Conservation (phyloP, 2,888 invertebrate genomes). For the Cephus pulcher region DNA sequence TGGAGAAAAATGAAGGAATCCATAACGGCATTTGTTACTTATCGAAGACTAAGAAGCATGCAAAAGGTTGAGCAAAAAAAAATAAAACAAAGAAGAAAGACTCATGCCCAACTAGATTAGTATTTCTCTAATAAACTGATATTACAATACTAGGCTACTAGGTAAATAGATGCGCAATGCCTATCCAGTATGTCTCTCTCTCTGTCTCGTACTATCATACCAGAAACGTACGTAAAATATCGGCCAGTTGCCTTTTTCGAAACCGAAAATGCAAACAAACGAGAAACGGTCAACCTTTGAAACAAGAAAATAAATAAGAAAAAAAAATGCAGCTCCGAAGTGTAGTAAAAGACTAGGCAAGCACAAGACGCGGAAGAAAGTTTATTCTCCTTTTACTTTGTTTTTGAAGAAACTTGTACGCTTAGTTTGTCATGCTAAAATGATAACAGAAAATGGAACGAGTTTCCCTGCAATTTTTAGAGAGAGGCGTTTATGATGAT, state of each 20-base stretch:
- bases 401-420: background rate
- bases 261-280: background rate
- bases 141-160: background rate
- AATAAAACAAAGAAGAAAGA: background rate
- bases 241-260: background rate
- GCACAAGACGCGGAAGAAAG: background rate
- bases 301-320: background rate
- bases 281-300: background rate
- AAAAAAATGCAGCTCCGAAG: background rate
- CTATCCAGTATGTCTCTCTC: background rate
- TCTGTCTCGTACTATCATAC: background rate
- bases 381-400: background rate
- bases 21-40: background rate
- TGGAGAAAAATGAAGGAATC: background rate
- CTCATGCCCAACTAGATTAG: background rate
- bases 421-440: background rate
- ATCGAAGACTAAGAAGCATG: background rate
- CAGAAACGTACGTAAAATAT: background rate
- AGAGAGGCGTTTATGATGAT: background rate
- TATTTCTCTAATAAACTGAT: background rate
- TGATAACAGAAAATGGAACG: background rate
- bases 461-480: background rate
- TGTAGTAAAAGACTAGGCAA: background rate
- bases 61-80: background rate
- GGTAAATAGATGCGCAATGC: background rate